These are phyloP conservation scores for Salvelinus fontinalis DNA, from an alignment of 2,113 vertebrate genomes.

Conservation along the genomic window DNA sequence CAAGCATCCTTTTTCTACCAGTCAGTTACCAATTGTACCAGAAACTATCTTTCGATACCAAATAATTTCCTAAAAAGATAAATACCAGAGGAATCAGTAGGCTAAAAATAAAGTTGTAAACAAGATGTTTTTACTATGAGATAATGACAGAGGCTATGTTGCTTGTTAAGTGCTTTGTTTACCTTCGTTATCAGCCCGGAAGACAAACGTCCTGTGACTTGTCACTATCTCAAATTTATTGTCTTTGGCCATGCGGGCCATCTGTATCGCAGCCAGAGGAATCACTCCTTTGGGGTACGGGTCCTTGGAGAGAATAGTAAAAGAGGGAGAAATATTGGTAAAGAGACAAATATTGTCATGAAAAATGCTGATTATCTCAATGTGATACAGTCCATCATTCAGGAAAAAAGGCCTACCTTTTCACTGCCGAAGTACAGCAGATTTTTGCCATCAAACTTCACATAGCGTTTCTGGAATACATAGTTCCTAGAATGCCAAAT, in stretches of 20 bases:
- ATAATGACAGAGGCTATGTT: too few species aligned
- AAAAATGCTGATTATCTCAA: neutral
- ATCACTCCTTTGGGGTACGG: slow-evolving; percentile 94
- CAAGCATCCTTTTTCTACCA: too few species aligned
- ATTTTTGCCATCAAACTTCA: slow-evolving; percentile 92
- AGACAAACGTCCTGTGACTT: slow-evolving; percentile 88
- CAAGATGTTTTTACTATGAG: too few species aligned
- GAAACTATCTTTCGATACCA: too few species aligned
- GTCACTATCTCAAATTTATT: slow-evolving; percentile 97
- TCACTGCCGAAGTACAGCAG: slow-evolving; percentile 94
- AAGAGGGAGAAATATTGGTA: neutral
- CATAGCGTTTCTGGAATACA: slow-evolving; percentile 94
- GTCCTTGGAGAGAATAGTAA: slow-evolving; percentile 75
- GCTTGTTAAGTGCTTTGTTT: slow-evolving; percentile 24
- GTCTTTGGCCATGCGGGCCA: slow-evolving; percentile 88
- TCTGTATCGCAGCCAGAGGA: slow-evolving; percentile 88
- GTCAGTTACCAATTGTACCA: too few species aligned
- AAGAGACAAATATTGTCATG: neutral
- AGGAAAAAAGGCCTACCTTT: slow-evolving; percentile 76
- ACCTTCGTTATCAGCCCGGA: slow-evolving; percentile 92
- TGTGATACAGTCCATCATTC: neutral
- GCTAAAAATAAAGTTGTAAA: too few species aligned
- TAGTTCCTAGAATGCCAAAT: slow-evolving; percentile 82
- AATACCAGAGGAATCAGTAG: too few species aligned
- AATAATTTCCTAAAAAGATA: too few species aligned